phyloP scores from a whole-genome alignment of 1,140 invertebrate genomes.

The Diuraphis noxia region DNA sequence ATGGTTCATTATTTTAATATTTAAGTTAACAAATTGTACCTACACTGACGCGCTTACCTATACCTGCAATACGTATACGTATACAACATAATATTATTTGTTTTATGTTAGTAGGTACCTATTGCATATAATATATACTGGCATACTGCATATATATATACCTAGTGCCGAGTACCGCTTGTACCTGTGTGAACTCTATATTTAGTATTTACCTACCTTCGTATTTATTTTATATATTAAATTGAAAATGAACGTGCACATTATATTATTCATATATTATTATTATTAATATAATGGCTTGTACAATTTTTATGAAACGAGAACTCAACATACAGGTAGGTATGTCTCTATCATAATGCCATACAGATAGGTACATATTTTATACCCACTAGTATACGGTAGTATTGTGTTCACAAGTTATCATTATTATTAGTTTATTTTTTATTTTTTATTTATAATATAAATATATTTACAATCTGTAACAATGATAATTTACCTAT shows the following conservation, averaged over 20 bases:
- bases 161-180: too few species aligned
- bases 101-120: neutral
- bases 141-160: too few species aligned
- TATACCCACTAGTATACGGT: neutral
- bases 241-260: neutral
- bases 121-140: too few species aligned
- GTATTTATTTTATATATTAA: constrained; percentile 1
- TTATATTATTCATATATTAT: neutral
- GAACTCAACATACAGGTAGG: neutral
- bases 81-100: neutral
- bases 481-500: too few species aligned
- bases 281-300: neutral
- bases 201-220: neutral
- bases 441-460: too few species aligned
- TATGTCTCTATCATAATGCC: neutral
- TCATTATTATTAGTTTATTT: too few species aligned
- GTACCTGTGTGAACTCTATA: neutral
- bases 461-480: too few species aligned
- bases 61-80: too few species aligned
- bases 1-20: neutral
- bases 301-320: neutral
- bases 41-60: neutral
- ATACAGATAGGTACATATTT: too few species aligned
- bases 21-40: neutral
- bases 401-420: neutral